Evolutionary conservation across 1,140 invertebrate genomes (phyloP).

Genomic region (Lasioglossum albipes): DNA sequence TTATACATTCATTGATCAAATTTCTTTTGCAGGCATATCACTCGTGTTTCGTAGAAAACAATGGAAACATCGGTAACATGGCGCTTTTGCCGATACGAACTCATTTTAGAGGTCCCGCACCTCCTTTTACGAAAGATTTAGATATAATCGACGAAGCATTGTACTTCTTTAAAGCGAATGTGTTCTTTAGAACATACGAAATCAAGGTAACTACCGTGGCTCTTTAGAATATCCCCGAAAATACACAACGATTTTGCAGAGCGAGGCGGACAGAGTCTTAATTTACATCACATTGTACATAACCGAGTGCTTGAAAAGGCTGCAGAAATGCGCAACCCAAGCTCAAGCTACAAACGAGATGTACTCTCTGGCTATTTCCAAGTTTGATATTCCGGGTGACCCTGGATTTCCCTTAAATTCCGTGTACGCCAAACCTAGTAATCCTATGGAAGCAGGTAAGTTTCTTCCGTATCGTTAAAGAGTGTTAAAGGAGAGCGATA

Average conservation of each 20-base stretch:
- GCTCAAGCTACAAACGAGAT: constrained; percentile 96
- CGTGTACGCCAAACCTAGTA: constrained; percentile 95
- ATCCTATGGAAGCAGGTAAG: constrained; percentile 88
- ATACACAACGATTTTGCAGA: constrained; percentile 81
- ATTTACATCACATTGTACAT: constrained; percentile 99
- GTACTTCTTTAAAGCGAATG: constrained; percentile 99
- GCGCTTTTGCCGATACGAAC: constrained; percentile 94
- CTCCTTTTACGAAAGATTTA: constrained; percentile 84
- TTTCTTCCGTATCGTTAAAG: neutral
- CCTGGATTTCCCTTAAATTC: constrained; percentile 97
- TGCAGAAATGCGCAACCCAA: constrained; percentile 95
- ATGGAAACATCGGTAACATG: constrained; percentile 93
- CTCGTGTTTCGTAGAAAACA: constrained; percentile 89
- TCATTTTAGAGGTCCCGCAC: constrained; percentile 93
- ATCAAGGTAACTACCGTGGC: constrained; percentile 88
- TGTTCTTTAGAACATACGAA: constrained; percentile 99
- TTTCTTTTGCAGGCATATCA: constrained; percentile 91
- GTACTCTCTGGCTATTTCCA: constrained; percentile 96
- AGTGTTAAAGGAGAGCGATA: neutral
- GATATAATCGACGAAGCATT: constrained; percentile 99
- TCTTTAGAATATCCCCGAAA: neutral
- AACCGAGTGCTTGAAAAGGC: constrained; percentile 97
- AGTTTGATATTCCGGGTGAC: constrained; percentile 98
- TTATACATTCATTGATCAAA: neutral
- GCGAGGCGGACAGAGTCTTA: constrained; percentile 95